These are phyloP conservation scores for Saccostrea cuccullata DNA, from an alignment of 1,140 invertebrate genomes.

Conservation along the genomic window DNA sequence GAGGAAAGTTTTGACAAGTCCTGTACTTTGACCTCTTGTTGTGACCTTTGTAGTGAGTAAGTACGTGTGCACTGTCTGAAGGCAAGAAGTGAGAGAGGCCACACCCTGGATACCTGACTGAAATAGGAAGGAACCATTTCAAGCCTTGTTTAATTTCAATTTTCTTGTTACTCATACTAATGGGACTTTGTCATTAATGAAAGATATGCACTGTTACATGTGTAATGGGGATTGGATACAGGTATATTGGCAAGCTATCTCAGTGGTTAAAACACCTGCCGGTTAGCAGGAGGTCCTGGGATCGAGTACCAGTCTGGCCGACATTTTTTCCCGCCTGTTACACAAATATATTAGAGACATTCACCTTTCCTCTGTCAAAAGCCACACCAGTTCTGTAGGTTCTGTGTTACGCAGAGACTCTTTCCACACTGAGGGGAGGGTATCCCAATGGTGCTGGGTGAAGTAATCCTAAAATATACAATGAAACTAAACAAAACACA, in stretches of 20 bases:
- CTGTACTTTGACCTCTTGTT: slow-evolving; percentile 4
- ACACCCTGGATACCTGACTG: background rate
- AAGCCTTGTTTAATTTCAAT: background rate
- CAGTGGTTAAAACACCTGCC: too few species aligned
- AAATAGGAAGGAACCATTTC: background rate
- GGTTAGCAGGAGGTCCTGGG: too few species aligned
- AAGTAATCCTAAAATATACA: background rate
- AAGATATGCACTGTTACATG: too few species aligned
- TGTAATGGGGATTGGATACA: too few species aligned
- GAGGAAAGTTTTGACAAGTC: background rate
- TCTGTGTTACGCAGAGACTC: background rate
- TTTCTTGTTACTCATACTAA: too few species aligned
- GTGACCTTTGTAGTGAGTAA: slow-evolving; percentile 7
- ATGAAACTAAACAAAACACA: background rate
- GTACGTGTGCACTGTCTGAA: slow-evolving; percentile 1
- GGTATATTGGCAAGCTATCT: too few species aligned
- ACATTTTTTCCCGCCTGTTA: too few species aligned
- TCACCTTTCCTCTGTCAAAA: background rate
- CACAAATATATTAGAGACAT: too few species aligned
- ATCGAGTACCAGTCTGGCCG: too few species aligned
- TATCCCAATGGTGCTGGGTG: background rate
- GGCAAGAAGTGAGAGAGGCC: background rate
- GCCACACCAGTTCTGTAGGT: background rate
- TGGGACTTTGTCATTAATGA: too few species aligned
- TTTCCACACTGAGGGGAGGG: background rate